These are phyloP conservation scores for Microplitis demolitor DNA, from an alignment of 1,140 invertebrate species.

Conservation along the genomic window DNA sequence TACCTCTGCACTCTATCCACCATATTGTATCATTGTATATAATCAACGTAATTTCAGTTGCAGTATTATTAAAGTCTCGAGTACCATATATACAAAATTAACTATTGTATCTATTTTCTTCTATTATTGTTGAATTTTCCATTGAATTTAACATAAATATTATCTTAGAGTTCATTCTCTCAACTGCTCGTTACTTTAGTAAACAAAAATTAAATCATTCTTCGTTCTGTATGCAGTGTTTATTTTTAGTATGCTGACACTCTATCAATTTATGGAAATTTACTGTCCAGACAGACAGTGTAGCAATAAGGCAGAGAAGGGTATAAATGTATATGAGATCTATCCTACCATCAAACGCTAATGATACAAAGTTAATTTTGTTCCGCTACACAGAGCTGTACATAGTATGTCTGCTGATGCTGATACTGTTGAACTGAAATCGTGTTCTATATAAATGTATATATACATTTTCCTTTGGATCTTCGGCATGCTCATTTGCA, in stretches of 20 bases:
- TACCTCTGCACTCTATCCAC: neutral
- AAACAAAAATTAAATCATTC: neutral
- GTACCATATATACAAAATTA: neutral
- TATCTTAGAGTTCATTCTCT: neutral
- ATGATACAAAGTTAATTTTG: conserved; percentile 51
- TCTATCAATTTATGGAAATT: conserved; percentile 44
- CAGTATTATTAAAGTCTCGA: neutral
- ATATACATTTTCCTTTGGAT: conserved; percentile 4
- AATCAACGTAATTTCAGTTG: neutral
- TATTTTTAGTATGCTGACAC: neutral
- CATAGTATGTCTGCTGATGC: neutral
- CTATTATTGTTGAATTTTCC: neutral
- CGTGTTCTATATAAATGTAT: neutral
- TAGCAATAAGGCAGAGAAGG: neutral
- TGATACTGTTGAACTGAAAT: neutral
- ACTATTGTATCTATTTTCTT: neutral
- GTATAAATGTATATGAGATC: conserved; percentile 15
- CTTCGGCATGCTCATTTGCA: conserved; percentile 25
- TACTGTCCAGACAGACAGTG: neutral
- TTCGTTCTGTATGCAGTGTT: neutral
- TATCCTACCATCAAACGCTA: conserved; percentile 44
- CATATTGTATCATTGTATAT: neutral
- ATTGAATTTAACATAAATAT: too few species aligned
- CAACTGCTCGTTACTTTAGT: neutral
- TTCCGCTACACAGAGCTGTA: conserved; percentile 11